Conservation (phyloP, 92 coral and sea anemone species). For the Zoanthus solanderi region DNA sequence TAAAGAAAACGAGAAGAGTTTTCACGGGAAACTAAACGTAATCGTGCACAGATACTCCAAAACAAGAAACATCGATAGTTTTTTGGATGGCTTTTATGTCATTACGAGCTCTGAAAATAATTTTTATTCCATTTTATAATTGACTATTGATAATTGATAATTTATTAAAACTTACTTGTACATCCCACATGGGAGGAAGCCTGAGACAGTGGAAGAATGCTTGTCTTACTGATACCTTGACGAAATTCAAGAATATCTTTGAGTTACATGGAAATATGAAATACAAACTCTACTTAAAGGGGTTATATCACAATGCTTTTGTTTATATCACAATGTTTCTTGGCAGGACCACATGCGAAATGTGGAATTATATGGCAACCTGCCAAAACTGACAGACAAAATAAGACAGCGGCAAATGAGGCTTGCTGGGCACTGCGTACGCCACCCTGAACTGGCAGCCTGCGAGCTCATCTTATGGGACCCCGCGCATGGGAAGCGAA, state of each 20-base stretch:
- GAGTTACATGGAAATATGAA: neutral
- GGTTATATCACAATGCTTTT: neutral
- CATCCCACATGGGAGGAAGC: conserved; percentile 83
- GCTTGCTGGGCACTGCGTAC: too few species aligned
- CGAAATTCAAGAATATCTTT: neutral
- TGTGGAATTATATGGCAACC: too few species aligned
- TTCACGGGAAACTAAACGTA: too few species aligned
- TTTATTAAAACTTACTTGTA: conserved; percentile 69
- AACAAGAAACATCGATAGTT: neutral
- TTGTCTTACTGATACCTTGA: conserved; percentile 74
- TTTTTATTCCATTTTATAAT: neutral
- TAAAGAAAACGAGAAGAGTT: too few species aligned
- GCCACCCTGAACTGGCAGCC: too few species aligned
- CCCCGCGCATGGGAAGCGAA: too few species aligned
- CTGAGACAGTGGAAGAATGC: conserved; percentile 82
- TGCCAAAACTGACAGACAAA: too few species aligned
- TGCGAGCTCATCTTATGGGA: too few species aligned
- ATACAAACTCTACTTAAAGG: neutral
- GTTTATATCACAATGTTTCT: too few species aligned
- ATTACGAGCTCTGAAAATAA: neutral
- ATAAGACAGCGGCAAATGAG: too few species aligned
- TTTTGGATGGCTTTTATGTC: neutral
- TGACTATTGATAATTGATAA: neutral
- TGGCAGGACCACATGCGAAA: too few species aligned
- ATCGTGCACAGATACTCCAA: too few species aligned